phyloP scores from a whole-genome alignment of 1,140 invertebrate species.

The Tetragonula clypearis region DNA sequence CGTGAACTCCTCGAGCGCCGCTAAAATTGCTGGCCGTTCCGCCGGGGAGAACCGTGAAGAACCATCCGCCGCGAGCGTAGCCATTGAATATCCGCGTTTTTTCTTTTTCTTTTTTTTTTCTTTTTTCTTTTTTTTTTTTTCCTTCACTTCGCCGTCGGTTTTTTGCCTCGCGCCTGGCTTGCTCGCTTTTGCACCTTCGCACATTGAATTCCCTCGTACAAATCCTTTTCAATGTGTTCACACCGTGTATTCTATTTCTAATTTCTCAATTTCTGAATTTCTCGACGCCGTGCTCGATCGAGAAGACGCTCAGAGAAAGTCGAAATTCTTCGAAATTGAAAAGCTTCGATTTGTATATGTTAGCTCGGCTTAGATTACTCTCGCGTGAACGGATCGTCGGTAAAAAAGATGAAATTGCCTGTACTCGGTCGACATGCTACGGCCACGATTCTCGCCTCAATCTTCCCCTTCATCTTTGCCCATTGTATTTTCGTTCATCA shows the following conservation, averaged over 20 bases:
- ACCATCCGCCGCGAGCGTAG: slow-evolving; percentile 13
- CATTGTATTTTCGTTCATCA: background rate
- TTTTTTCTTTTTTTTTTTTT: too few relatives aligned
- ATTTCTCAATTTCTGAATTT: background rate
- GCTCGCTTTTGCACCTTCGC: background rate
- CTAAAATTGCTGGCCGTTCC: slow-evolving; percentile 61
- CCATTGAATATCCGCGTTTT: slow-evolving; percentile 29
- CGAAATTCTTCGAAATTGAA: too few relatives aligned
- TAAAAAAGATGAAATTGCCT: background rate
- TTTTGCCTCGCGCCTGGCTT: background rate
- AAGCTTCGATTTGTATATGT: too few relatives aligned
- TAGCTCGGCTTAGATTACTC: background rate
- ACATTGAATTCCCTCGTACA: background rate
- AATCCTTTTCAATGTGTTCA: background rate
- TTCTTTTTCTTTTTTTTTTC: background rate
- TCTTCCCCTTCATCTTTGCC: background rate
- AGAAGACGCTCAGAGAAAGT: background rate
- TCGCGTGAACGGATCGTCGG: too few relatives aligned
- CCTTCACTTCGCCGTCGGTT: background rate
- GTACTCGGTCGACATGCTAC: background rate
- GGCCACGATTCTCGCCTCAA: background rate
- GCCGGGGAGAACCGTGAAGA: slow-evolving; percentile 14
- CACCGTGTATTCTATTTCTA: background rate
- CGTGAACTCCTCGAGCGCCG: slow-evolving; percentile 72
- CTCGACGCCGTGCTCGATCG: background rate